Percentiles rank a stretch among this genome's conserved stretches.
Evolutionary conservation across 1,140 invertebrate genomes (phyloP).

Genomic region (Eumaeus atala): DNA sequence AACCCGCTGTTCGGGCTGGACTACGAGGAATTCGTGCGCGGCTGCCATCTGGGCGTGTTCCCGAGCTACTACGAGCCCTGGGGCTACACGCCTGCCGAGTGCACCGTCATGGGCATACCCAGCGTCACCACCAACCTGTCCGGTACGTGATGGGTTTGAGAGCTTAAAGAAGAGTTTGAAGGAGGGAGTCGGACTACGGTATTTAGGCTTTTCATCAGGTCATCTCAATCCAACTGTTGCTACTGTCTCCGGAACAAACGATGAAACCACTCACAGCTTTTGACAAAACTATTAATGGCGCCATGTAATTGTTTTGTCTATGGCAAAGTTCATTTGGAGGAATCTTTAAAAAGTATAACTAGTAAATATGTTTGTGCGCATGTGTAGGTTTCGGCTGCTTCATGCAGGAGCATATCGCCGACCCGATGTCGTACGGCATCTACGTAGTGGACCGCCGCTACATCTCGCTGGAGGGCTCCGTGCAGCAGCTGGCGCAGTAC

Average conservation of each 20-base stretch:
- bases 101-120: slow-evolving; percentile 99
- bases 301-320: too few relatives aligned
- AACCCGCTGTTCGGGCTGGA: slow-evolving; percentile 98
- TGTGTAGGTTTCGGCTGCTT: slow-evolving; percentile 96
- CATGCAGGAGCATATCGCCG: slow-evolving; percentile 98
- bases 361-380: slow-evolving; percentile 17
- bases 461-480: slow-evolving; percentile 91
- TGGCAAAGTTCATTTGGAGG: too few relatives aligned
- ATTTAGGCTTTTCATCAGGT: too few relatives aligned
- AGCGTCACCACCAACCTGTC: slow-evolving; percentile 98
- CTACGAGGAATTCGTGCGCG: slow-evolving; percentile 99
- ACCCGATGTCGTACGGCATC: slow-evolving; percentile 98
- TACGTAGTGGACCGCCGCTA: slow-evolving; percentile 97
- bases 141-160: slow-evolving; percentile 76
- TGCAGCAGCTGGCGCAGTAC: slow-evolving; percentile 94
- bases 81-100: slow-evolving; percentile 99
- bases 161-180: too few relatives aligned
- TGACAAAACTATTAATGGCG: too few relatives aligned
- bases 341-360: too few relatives aligned
- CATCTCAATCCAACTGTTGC: too few relatives aligned
- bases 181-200: too few relatives aligned
- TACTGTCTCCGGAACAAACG: too few relatives aligned
- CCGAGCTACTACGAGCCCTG: slow-evolving; percentile 99
- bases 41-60: slow-evolving; percentile 99
- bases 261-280: too few relatives aligned